Conservation (phyloP, 1,140 invertebrate species). For the Camponotus floridanus region DNA sequence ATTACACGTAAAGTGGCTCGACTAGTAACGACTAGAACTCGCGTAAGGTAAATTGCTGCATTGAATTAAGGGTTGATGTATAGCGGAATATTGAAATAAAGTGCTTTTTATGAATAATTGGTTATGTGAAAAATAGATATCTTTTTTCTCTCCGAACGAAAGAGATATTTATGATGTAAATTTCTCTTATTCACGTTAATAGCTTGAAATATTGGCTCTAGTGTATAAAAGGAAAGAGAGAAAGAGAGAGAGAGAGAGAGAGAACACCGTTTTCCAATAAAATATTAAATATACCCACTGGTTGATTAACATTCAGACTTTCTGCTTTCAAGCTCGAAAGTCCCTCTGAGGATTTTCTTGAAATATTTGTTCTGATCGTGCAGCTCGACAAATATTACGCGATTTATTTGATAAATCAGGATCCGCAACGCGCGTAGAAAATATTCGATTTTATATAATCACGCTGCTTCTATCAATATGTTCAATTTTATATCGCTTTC, state of each 20-base stretch:
- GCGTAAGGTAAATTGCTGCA: constrained; percentile 20
- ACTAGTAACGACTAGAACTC: constrained; percentile 8
- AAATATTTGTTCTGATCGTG: background rate
- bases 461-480: background rate
- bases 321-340: background rate
- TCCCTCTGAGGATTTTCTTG: background rate
- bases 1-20: constrained; percentile 49
- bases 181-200: background rate
- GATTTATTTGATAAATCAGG: constrained; percentile 5
- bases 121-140: background rate
- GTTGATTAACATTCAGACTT: constrained; percentile 13
- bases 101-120: background rate
- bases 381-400: background rate
- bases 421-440: background rate
- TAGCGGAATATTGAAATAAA: background rate
- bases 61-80: constrained; percentile 25
- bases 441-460: background rate
- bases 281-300: background rate
- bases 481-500: background rate
- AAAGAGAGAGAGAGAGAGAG: background rate
- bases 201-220: background rate
- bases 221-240: background rate
- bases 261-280: background rate
- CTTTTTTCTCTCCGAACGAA: background rate
- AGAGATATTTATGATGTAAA: background rate